Base-by-base conservation (phyloP, 2,797 vertebrate genomes). In the Lacerta viridis region DNA sequence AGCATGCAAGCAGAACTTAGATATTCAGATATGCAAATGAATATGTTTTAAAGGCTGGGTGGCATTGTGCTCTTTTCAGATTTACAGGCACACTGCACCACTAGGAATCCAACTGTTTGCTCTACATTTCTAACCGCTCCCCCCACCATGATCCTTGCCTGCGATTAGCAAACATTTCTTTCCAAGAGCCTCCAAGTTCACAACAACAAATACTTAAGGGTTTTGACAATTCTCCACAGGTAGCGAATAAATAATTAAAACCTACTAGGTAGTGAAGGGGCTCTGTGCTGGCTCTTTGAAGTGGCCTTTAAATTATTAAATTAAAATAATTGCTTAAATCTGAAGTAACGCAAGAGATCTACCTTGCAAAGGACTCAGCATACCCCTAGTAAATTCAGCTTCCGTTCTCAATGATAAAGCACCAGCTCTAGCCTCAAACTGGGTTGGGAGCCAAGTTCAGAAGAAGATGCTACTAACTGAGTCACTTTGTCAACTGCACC, bases 191-290 rank as follows among this genome's bases (percentile, higher is more conserved):
- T 78, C 61, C 55, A 64, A 80, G 4, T 83, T 93, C 89, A 87
- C 27, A 15, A 85, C 86, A 17, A 85, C 86, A 87, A 85, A 68
- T 77, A 94, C 77, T 90, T 91, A 91, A 95, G 91, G 82, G 94
- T 95, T 97, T 94, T 95, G 86, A 92, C 84, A 95, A 96, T 95
- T 95, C 85, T 94, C 92, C 86, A 90, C 90, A 93, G 91, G 83
- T 95, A 93, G 85, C 80, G 92, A 91, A 95, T 96, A 92, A 96
- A 95, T 93, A 95, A 96, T 94, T 4, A 93, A 93, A 89, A 93
- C 79, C 92, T 90, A 83, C 0, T 0, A 90, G 90, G 89, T 7
- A 25, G 85, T 88, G 92, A 91, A 89, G 83, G 92, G 71, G 92
- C 92, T 95, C 95, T 94, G 85, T 94, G 93, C 88, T 93, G 87